Base-by-base conservation (phyloP, 2,797 vertebrate genomes). In the Triplophysa bombifrons region DNA sequence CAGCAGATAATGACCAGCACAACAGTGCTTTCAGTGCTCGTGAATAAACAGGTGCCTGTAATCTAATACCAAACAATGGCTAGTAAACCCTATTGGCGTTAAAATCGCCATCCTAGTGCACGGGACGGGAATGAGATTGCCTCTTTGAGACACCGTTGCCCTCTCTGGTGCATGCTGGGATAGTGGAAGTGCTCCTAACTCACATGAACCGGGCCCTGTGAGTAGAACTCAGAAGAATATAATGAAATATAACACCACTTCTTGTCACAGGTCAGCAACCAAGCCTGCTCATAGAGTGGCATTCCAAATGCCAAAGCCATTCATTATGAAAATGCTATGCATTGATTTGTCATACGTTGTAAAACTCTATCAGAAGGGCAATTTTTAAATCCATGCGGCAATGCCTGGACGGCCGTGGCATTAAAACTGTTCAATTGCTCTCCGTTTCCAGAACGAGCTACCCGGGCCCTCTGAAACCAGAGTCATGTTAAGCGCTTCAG, bases 401-500 rank as follows among this genome's bases (percentile, higher is more conserved):
- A 78, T 78, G 82, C 71, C 86, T 86, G 82, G 89, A 85, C 82
- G 88, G 85, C 84, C 88, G 85, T 89, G 89, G 87, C 88, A 86
- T 92, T 90, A 88, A 92, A 90, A 91, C 86, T 90, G 87, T 89
- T 92, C 91, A 93, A 84, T 85, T 74, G 87, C 87, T 86, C 86
- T 86, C 69, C 22, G 16, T 78, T 72, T 41, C 25, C 44, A 61
- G 60, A 65, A 14, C 61, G 17, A 71, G 56, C 56, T 73, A 60
- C 77, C 20, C 58, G 60, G 55, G 5, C 72, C 66, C 56, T 41
- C 65, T 51, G 73, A 72, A 80, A 73, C 71, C 44, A 48, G 63
- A 76, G 75, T 67, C 48, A n/a, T 20, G 71, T 73, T 80, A 76
- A 83, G 73, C 76, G 74, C 81, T 73, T 72, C 73, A 80, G 68